A percentile compares a stretch with the other conserved stretches of the same genome.
Evolutionary conservation across 35 echinoderm and acorn worm species (phyloP).

Genomic region (Stichopus chloronotus): DNA sequence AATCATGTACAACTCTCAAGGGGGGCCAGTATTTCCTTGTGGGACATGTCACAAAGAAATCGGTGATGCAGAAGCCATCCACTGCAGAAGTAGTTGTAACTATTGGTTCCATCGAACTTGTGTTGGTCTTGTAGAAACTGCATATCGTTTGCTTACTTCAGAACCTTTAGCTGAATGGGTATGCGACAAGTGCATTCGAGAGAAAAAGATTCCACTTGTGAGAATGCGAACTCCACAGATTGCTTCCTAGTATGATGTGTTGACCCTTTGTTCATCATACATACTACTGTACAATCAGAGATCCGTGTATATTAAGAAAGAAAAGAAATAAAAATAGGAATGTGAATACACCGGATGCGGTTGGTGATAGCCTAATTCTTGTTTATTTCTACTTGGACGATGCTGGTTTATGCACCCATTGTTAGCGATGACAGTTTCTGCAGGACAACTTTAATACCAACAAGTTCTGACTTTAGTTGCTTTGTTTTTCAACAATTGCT

Average conservation of each 20-base stretch:
- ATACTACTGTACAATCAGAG: no score
- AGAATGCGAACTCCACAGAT: constrained; percentile 72
- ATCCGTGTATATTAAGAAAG: no score
- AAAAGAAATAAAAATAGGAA: no score
- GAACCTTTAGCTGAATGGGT: constrained; percentile 91
- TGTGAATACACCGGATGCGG: no score
- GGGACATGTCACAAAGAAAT: constrained; percentile 82
- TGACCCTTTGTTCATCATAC: not conserved
- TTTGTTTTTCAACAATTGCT: no score
- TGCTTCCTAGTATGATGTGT: constrained; percentile 40
- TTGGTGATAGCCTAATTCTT: no score
- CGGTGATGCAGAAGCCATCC: constrained; percentile 78
- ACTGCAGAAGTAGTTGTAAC: constrained; percentile 86
- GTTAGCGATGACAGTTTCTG: no score
- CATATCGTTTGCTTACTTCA: constrained; percentile 77
- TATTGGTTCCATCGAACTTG: constrained; percentile 90
- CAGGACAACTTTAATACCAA: no score
- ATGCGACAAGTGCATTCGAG: constrained; percentile 82
- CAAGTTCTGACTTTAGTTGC: no score
- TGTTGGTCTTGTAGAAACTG: constrained; percentile 76
- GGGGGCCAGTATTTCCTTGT: constrained; percentile 68
- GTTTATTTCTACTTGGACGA: no score
- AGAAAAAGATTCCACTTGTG: constrained; percentile 87
- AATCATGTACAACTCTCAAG: constrained; percentile 63
- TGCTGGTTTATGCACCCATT: no score